Conservation (phyloP, 2,888 invertebrate species). For the Deroplatys truncata region DNA sequence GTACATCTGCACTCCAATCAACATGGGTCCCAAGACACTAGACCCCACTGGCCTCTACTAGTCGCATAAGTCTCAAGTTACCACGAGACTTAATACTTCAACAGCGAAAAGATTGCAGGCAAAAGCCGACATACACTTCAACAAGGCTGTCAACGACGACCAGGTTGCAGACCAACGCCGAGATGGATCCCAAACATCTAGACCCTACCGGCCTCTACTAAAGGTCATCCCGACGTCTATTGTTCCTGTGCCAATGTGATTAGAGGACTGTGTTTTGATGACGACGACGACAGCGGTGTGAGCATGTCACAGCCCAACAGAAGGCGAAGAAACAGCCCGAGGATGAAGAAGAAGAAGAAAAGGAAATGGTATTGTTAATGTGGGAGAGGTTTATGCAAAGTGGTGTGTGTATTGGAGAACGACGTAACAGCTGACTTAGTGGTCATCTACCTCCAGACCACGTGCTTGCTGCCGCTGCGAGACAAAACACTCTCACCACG, state of each 20-base stretch:
- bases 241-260: not conserved
- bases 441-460: not conserved
- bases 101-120: not conserved
- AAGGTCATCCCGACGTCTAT: not conserved
- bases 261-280: not conserved
- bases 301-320: not conserved
- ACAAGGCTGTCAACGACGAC: not conserved
- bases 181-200: not conserved
- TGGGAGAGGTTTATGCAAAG: not conserved
- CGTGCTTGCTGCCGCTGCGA: not conserved
- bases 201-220: not conserved
- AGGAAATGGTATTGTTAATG: not conserved
- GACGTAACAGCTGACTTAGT: not conserved
- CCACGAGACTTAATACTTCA: not conserved
- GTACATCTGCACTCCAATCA: not conserved
- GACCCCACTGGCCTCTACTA: conserved; percentile 6
- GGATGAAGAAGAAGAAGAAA: conserved; percentile 2
- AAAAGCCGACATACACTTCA: too few species aligned
- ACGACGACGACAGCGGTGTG: not conserved
- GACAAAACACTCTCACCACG: not conserved
- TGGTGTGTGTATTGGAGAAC: not conserved
- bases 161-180: not conserved
- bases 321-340: not conserved
- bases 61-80: not conserved
- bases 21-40: not conserved